Evolutionary conservation across 92 coral and sea anemone species (phyloP), one percentile per base, ranked within the genome.

Genomic region (Parazoanthus atlanticus): DNA sequence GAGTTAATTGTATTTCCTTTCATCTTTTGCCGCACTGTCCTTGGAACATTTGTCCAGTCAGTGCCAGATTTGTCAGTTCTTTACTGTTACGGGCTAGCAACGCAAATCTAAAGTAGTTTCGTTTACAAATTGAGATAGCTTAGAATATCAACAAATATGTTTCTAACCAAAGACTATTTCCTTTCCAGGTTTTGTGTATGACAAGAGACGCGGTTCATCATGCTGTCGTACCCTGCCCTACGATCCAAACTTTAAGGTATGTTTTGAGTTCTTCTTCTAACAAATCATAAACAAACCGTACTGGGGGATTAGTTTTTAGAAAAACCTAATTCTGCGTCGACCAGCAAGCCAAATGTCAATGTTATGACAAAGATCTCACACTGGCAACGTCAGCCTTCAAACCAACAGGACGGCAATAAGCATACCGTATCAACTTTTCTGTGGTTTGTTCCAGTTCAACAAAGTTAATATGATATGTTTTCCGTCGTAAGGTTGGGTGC

Each of bases 211-310:
- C 19, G 76, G 76, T 12, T 4, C 76, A 0, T 16, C 16, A 30
- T 72, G 76, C 23, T 72, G 76, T 72, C 34, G 76, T 5, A 32
- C 38, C 17, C 40, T 72, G 1, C 76, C 76, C 21, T 72, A 72
- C 17, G 76, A 72, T 72, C 76, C 76, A 72, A 4, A 29, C 76
- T 29, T 31, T 32, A 72, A 72, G 76, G 76, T 72, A 72, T 30
- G 8, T 19, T 21, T 61, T 61, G 8, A 1, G 69, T 61, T 61
- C 28, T 1, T 23, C 69, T 21, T 7, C 8, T 0, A 61, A 4
- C 9, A 61, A 28, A 30, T 17, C 76, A 7, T 3, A 30, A 32
- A n/a, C 30, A 69, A 29, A 69, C 10, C 0, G 12, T 69, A 69
- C 74, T 69, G 9, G 11, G 6, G 74, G 13, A 67, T 67, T 67